Conservation (phyloP, 37 sponge, comb jelly and placozoan genomes). For the Dysidea cf. avara region DNA sequence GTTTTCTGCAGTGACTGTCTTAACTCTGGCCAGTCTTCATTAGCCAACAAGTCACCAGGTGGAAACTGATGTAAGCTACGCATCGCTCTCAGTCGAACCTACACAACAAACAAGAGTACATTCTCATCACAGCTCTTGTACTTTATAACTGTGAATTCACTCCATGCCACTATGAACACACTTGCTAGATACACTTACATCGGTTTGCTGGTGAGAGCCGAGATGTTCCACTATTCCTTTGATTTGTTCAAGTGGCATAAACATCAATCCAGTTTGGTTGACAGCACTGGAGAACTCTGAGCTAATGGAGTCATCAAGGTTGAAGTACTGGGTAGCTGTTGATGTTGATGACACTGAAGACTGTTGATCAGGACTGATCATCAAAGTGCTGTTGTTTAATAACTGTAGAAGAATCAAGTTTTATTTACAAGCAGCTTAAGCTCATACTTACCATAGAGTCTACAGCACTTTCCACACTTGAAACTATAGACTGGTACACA, state of each 20-base stretch:
- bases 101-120: neutral
- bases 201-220: constrained; percentile 13
- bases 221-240: constrained; percentile 43
- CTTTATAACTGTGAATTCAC: no score
- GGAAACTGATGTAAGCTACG: constrained; percentile 59
- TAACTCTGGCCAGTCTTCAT: constrained; percentile 63
- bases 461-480: neutral
- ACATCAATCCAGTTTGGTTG: constrained; percentile 69
- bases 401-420: constrained; percentile 4
- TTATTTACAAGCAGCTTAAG: neutral
- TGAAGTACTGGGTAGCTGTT: constrained; percentile 68
- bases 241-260: constrained; percentile 68
- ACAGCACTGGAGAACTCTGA: constrained; percentile 50
- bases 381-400: constrained; percentile 6
- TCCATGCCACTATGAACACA: no score
- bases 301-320: constrained; percentile 53
- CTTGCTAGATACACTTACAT: constrained; percentile 23
- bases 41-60: constrained; percentile 58
- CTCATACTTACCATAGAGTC: constrained; percentile 9
- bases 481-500: neutral
- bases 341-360: constrained; percentile 30
- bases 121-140: no score
- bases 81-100: constrained; percentile 63
- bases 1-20: constrained; percentile 30
- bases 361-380: constrained; percentile 10